Base-by-base conservation (phyloP, 1,140 invertebrate species). In the Himalopsyche phryganea region DNA sequence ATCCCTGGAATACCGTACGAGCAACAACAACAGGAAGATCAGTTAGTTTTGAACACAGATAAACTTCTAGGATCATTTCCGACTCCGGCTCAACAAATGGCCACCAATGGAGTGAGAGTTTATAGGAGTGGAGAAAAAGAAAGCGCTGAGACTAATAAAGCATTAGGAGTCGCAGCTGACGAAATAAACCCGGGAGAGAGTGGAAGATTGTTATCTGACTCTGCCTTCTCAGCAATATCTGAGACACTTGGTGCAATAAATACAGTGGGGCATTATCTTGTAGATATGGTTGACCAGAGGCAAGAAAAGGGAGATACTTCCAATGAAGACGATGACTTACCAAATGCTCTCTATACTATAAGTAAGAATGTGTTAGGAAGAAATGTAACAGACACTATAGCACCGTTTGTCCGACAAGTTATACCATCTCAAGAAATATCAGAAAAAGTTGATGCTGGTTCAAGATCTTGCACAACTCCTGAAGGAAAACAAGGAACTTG, bases 341-440 rank as follows among this genome's bases (percentile, higher is more conserved):
- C 87, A 14, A 81, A 82, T 50, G 88, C 89, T 1, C 75, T 91
- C 20, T 90, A 90, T 67, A 90, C 87, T 0, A 83, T 91, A 33
- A 89, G 87, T 28, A 90, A 90, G 70, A 90, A 90, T 67, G 87
- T 91, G 33, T 70, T 92, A 6, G 90, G 88, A 1, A 80, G 84
- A 65, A 91, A 91, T 65, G 85, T 90, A 0, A 90, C 88, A 0
- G 87, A 90, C 66, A 86, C 85, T 49, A 86, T 89, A 63, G 87
- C 86, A 1, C 88, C 87, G 0, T 84, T 88, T 3, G 81, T 88
- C 5, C 83, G 83, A 18, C 84, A 86, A 58, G 79, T 82, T 0
- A 67, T 87, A 23, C 85, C 86, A 0, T 67, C 80, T 36, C 70
- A 72, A 17, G 68, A 78, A 62, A 69, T 76, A 60, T 68, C 73